Conservation (phyloP, 2,888 invertebrate genomes). For the Antheraea yamamai region DNA sequence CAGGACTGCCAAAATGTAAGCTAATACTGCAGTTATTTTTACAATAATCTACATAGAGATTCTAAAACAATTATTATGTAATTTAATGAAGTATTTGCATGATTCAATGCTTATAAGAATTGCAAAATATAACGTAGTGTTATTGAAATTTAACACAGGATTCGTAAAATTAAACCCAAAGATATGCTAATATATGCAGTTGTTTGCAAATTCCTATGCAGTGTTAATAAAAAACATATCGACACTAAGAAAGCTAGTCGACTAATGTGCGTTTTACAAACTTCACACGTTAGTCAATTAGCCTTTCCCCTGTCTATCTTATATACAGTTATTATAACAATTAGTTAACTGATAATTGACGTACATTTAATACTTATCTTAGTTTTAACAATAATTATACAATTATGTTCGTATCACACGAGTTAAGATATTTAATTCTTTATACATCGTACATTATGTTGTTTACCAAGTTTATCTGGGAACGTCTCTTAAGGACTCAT, state of each 20-base stretch:
- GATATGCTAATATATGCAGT: background rate
- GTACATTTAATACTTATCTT: constrained; percentile 33
- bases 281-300: no score
- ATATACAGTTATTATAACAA: constrained; percentile 17
- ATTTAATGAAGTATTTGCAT: no score
- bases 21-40: no score
- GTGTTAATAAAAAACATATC: constrained; percentile 20
- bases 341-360: constrained; percentile 30
- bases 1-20: background rate
- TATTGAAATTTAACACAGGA: no score
- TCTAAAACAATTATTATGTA: no score
- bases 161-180: no score
- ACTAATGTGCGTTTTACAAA: no score
- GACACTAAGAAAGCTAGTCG: no score
- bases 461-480: background rate
- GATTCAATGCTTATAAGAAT: no score
- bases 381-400: constrained; percentile 33
- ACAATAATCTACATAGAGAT: no score
- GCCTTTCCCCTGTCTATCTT: background rate
- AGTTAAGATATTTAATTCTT: background rate
- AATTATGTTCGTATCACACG: constrained; percentile 10
- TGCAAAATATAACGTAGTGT: no score
- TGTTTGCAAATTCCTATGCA: constrained; percentile 1
- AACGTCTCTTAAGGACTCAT: background rate
- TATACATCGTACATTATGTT: background rate